These are phyloP conservation scores for Lagodon rhomboides DNA, from an alignment of 2,797 vertebrate species.

Conservation along the genomic window DNA sequence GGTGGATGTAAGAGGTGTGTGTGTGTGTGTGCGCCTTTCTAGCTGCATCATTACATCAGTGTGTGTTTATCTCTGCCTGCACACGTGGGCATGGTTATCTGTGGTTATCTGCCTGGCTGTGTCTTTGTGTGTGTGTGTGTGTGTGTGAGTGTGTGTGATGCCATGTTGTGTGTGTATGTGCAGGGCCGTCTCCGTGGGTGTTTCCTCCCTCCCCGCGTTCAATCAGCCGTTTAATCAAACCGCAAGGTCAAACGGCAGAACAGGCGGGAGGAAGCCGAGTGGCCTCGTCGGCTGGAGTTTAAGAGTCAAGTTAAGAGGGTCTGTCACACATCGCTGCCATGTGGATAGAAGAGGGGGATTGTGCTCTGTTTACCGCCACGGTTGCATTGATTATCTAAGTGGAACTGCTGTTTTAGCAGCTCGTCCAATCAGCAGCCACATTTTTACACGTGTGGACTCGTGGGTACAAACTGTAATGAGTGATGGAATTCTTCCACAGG, in stretches of 20 bases:
- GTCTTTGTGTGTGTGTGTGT: conserved; percentile 4
- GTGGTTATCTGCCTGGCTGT: conserved; percentile 13
- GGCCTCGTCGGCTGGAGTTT: conserved; percentile 28
- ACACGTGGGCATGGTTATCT: conserved; percentile 12
- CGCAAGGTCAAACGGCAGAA: conserved; percentile 58
- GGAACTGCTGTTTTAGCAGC: conserved; percentile 3
- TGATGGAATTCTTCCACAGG: no score
- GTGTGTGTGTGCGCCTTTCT: conserved; percentile 10
- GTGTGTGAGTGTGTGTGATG: conserved; percentile 4
- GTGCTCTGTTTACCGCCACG: conserved; percentile 16
- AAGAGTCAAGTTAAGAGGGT: conserved; percentile 20
- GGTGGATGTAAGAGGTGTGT: conserved; percentile 4
- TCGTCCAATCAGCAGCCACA: conserved; percentile 14
- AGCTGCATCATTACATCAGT: conserved; percentile 13
- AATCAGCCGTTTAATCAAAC: conserved; percentile 72
- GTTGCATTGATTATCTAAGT: conserved; percentile 10
- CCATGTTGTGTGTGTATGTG: conserved; percentile 26
- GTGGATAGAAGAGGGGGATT: conserved; percentile 7
- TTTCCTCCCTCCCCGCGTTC: conserved; percentile 40
- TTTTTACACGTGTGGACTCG: not conserved
- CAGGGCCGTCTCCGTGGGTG: conserved; percentile 11
- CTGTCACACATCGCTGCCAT: conserved; percentile 28
- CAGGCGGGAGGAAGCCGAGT: conserved; percentile 17
- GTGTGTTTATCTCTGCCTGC: conserved; percentile 34
- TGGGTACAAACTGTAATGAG: not conserved